phyloP scores from a whole-genome alignment of 2,888 invertebrate species.

The Cosmia trapezina region DNA sequence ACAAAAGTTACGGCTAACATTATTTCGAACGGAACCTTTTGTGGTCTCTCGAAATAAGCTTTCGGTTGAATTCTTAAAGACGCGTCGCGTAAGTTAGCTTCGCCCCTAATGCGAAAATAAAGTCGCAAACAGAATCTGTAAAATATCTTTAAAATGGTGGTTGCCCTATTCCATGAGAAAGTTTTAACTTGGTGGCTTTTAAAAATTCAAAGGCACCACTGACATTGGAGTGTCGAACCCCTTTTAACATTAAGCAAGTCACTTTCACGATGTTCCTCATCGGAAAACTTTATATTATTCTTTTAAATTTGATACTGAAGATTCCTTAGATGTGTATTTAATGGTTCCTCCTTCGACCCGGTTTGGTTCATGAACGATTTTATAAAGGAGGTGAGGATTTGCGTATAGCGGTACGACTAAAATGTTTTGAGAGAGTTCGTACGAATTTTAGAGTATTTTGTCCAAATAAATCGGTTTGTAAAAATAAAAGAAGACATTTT shows the following conservation, averaged over 20 bases:
- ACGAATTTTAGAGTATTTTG: conserved; percentile 9
- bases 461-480: not conserved
- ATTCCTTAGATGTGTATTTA: conserved; percentile 66
- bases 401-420: conserved; percentile 28
- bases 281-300: conserved; percentile 70
- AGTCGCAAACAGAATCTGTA: conserved; percentile 39
- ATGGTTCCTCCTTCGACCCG: conserved; percentile 42
- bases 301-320: conserved; percentile 69
- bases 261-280: conserved; percentile 63
- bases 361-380: conserved; percentile 52
- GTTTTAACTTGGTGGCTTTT: conserved; percentile 80
- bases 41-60: conserved; percentile 47
- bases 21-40: conserved; percentile 46
- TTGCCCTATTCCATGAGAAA: conserved; percentile 77
- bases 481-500: not conserved
- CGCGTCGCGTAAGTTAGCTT: conserved; percentile 44
- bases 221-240: conserved; percentile 78
- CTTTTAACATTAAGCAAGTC: conserved; percentile 79
- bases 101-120: conserved; percentile 55
- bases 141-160: conserved; percentile 66
- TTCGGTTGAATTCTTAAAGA: conserved; percentile 46
- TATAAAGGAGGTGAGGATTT: conserved; percentile 38
- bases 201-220: conserved; percentile 86
- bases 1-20: conserved; percentile 52
- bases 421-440: conserved; percentile 36